Evolutionary conservation across 2,888 invertebrate genomes (phyloP).

Genomic region (Carterocephalus palaemon): DNA sequence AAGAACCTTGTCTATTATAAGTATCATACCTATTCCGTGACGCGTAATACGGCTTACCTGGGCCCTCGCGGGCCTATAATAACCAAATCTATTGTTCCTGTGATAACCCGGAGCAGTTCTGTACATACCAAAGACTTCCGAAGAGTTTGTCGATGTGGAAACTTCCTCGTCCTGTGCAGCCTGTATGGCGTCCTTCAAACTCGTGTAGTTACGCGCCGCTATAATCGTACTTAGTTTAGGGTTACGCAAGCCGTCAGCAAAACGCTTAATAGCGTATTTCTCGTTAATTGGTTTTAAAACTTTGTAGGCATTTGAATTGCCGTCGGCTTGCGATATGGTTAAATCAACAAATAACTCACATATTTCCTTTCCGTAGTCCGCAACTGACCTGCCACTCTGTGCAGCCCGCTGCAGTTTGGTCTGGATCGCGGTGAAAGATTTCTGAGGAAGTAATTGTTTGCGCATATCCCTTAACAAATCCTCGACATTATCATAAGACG

Average conservation of each 20-base stretch:
- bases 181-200: constrained; percentile 25
- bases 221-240: constrained; percentile 28
- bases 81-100: no score
- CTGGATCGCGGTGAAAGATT: constrained; percentile 23
- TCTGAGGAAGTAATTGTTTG: constrained; percentile 21
- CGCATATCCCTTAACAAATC: no score
- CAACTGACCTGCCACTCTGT: constrained; percentile 19
- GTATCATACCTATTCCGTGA: no score
- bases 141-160: no score
- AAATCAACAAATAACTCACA: constrained; percentile 29
- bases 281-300: constrained; percentile 30
- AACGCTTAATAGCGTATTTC: constrained; percentile 28
- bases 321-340: constrained; percentile 31
- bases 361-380: constrained; percentile 21
- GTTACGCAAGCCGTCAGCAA: constrained; percentile 29
- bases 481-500: no score
- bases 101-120: no score
- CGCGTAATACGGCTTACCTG: no score
- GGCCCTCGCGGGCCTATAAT: no score
- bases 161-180: constrained; percentile 24
- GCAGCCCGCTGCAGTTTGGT: constrained; percentile 5
- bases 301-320: constrained; percentile 19
- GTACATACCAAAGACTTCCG: no score
- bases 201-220: constrained; percentile 22
- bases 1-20: no score